Evolutionary conservation across 2,888 invertebrate genomes (phyloP).

Genomic region (Chloromyia formosa): DNA sequence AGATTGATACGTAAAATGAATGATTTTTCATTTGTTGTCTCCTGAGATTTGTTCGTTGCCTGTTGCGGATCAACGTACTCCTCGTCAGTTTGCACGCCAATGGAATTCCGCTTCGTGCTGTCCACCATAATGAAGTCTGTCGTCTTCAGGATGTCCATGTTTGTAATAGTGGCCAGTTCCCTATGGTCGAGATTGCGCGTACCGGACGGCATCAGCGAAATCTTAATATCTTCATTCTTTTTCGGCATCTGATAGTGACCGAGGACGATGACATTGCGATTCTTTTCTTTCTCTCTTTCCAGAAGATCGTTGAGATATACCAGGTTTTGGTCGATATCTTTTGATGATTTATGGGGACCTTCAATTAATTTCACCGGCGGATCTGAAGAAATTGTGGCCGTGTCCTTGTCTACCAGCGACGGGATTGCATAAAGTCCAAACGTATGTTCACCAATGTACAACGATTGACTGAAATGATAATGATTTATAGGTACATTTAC

Average conservation of each 20-base stretch:
- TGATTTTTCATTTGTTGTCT: conserved; percentile 59
- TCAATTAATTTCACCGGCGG: conserved; percentile 78
- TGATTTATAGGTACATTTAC: background rate
- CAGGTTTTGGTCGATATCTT: conserved; percentile 59
- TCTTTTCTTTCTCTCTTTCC: conserved; percentile 55
- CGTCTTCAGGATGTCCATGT: conserved; percentile 47
- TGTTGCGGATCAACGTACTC: conserved; percentile 53
- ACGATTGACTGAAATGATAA: conserved; percentile 73
- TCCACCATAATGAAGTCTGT: conserved; percentile 51
- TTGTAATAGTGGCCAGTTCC: conserved; percentile 60
- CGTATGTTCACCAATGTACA: conserved; percentile 90
- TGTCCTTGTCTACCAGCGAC: conserved; percentile 89
- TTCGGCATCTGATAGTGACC: conserved; percentile 80
- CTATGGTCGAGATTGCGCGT: conserved; percentile 49
- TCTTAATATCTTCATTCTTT: conserved; percentile 63
- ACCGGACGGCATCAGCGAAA: conserved; percentile 57
- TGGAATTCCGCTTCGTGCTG: conserved; percentile 58
- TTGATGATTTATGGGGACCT: conserved; percentile 69
- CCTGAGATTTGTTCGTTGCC: conserved; percentile 61
- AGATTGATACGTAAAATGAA: conserved; percentile 47
- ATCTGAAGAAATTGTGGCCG: conserved; percentile 80
- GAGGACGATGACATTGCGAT: conserved; percentile 59
- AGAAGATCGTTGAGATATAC: conserved; percentile 66
- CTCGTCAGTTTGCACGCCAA: conserved; percentile 70
- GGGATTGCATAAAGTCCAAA: conserved; percentile 91